These are phyloP conservation scores for Drosophila obscura DNA, from an alignment of 1,140 invertebrate genomes.

Conservation along the genomic window DNA sequence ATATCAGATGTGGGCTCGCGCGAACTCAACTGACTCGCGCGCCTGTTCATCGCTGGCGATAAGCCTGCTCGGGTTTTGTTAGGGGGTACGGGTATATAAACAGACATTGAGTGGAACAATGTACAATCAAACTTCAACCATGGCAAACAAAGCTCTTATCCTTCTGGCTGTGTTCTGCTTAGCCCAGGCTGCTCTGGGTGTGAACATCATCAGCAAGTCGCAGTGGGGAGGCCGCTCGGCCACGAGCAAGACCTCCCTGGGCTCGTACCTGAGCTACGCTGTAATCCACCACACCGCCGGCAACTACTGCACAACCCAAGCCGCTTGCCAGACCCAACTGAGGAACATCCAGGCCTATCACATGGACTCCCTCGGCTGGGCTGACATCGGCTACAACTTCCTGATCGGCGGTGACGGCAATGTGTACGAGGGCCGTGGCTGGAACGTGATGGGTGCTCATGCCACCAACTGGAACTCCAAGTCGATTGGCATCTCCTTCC, in stretches of 20 bases:
- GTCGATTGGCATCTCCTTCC: conserved; percentile 88
- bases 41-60: conserved; percentile 20
- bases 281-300: conserved; percentile 90
- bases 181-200: conserved; percentile 62
- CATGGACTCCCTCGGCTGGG: conserved; percentile 87
- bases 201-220: conserved; percentile 84
- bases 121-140: conserved; percentile 33
- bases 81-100: conserved; percentile 46
- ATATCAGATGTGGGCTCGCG: conserved; percentile 47
- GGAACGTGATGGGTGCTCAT: conserved; percentile 88
- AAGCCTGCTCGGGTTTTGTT: conserved; percentile 18
- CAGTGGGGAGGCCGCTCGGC: conserved; percentile 87
- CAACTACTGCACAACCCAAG: conserved; percentile 85
- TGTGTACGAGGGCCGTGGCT: conserved; percentile 89
- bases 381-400: conserved; percentile 89
- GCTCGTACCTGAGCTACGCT: conserved; percentile 87
- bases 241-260: conserved; percentile 81
- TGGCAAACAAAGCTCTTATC: conserved; percentile 67
- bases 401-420: conserved; percentile 85
- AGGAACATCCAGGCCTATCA: conserved; percentile 86
- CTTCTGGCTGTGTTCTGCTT: conserved; percentile 64
- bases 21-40: conserved; percentile 1
- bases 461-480: conserved; percentile 87
- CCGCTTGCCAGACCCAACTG: conserved; percentile 85
- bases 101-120: conserved; percentile 15